These are phyloP conservation scores for Gonocerus acuteangulatus DNA, from an alignment of 2,888 invertebrate genomes.

Conservation along the genomic window DNA sequence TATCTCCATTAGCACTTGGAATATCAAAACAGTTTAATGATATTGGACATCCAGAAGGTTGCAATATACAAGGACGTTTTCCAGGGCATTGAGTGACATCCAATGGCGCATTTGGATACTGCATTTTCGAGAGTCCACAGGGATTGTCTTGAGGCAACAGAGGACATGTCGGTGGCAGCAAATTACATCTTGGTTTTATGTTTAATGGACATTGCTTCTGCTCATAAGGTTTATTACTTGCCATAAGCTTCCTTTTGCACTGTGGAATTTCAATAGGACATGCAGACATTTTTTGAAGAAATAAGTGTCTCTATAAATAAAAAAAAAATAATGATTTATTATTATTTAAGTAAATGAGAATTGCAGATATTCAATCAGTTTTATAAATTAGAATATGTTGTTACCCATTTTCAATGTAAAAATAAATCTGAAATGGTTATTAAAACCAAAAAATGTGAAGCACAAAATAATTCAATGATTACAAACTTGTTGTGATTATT, in stretches of 20 bases:
- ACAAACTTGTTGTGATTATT: no score
- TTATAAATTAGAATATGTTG: no score
- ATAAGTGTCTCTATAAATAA: no score
- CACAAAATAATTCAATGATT: no score
- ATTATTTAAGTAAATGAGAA: no score
- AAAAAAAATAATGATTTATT: no score
- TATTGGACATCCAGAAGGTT: constrained; percentile 8
- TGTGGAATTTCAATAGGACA: constrained; percentile 16
- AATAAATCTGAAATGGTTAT: no score
- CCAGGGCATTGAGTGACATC: not conserved
- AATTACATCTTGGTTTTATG: constrained; percentile 3
- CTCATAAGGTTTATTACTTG: constrained; percentile 1
- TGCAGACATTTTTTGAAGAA: not conserved
- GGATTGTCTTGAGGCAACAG: constrained; percentile 13
- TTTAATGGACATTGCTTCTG: constrained; percentile 18
- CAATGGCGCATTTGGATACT: not conserved
- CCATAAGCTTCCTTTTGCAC: constrained; percentile 17
- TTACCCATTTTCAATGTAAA: no score
- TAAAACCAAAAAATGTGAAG: no score
- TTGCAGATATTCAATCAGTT: no score
- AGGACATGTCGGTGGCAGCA: constrained; percentile 18
- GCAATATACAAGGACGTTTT: not conserved
- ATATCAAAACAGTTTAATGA: not conserved
- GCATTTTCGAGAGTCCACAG: constrained; percentile 1
- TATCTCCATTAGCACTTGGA: not conserved